Evolutionary conservation across 2,113 vertebrate genomes (phyloP), one percentile per base, ranked within the genome.

Genomic region (Eublepharis macularius): DNA sequence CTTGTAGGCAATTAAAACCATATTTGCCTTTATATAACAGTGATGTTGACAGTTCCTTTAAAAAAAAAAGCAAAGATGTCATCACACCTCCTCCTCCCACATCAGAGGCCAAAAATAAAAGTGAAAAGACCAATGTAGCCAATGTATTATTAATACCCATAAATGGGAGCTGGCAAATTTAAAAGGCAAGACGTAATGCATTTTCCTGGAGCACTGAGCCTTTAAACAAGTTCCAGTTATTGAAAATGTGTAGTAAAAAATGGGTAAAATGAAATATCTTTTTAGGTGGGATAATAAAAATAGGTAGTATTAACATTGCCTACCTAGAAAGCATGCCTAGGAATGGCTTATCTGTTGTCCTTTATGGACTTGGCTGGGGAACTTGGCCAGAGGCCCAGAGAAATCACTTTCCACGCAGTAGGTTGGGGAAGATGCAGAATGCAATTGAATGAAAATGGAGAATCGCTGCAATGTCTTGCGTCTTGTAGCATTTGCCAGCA

Each of bases 141-240:
- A 79, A 93, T 94, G 80, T 89, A 93, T 96, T 96, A 96, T 96
- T 95, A 95, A 96, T 93, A 86, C 41, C 90, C 43, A 85, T 87
- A 95, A 95, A 91, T 87, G 92, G 90, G 88, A 93, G 83, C 76
- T 78, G 84, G 89, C 0, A 34, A 88, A 93, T 94, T 93, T 86
- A 93, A 91, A 91, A 81, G 87, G 32, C 9, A 34, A 86, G 90
- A 78, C 85, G 83, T 87, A 95, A 91, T 81, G 84, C 76, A 3
- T 77, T 90, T 92, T 90, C 90, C 91, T 76, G 80, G 91, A 94
- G 92, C 92, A 73, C 19, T n/a, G 54, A 89, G 88, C 69, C 88
- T 94, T 95, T 95, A 91, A 95, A 91, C 93, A 93, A 93, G 93
- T 94, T 90, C 78, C 39, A 81, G 79, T 93, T 94, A 93, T 83